Conservation (phyloP, 2,113 vertebrate genomes). For the Natator depressus region DNA sequence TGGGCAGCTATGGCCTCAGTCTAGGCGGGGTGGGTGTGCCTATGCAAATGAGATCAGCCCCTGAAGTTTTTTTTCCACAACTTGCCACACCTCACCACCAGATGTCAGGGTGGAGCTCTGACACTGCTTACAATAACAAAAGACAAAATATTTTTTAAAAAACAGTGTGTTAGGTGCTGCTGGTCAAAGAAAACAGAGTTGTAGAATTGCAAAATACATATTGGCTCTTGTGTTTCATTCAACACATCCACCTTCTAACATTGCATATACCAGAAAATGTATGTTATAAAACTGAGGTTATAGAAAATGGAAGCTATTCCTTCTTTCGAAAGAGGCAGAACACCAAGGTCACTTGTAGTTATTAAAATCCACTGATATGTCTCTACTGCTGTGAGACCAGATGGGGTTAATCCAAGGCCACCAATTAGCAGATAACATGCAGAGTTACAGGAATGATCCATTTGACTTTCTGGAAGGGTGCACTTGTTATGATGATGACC, state of each 20-base stretch:
- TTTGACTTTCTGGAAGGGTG: conserved; percentile 52
- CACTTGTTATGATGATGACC: not conserved
- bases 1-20: too few species aligned
- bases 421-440: conserved; percentile 32
- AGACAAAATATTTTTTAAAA: not conserved
- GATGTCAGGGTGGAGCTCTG: too few species aligned
- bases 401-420: not conserved
- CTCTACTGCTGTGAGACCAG: conserved; percentile 45
- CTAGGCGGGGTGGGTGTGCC: too few species aligned
- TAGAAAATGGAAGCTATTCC: conserved; percentile 34
- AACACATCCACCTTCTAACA: not conserved
- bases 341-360: conserved; percentile 61
- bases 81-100: too few species aligned
- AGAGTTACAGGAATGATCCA: conserved; percentile 35
- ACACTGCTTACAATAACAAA: too few species aligned
- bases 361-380: conserved; percentile 49
- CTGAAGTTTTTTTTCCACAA: too few species aligned
- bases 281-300: conserved; percentile 6
- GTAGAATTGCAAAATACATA: not conserved
- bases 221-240: not conserved
- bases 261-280: not conserved
- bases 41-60: too few species aligned
- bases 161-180: not conserved
- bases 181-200: not conserved
- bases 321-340: conserved; percentile 43